phyloP scores from a whole-genome alignment of 1,140 invertebrate species.

The Sinonovacula constricta region DNA sequence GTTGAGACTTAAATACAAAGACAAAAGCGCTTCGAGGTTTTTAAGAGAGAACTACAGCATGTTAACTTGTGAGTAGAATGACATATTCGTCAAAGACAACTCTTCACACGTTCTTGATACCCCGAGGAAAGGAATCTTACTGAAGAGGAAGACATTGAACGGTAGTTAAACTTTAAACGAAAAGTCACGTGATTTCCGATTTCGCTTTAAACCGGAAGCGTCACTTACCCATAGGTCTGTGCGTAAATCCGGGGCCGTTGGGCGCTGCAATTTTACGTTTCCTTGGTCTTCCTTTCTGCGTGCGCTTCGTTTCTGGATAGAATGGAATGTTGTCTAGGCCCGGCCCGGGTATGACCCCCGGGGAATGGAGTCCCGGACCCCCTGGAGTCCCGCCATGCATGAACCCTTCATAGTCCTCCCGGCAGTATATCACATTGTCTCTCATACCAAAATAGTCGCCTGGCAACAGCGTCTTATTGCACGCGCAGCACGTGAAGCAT shows the following conservation, averaged over 20 bases:
- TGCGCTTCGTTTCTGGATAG: conserved; percentile 83
- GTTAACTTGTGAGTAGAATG: too few relatives aligned
- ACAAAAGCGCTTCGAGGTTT: too few relatives aligned
- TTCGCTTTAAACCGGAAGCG: not conserved
- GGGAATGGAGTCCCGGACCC: conserved; percentile 16
- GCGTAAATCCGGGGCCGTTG: conserved; percentile 56
- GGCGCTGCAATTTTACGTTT: conserved; percentile 85
- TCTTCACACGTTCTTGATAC: too few relatives aligned
- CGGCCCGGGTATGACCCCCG: conserved; percentile 26
- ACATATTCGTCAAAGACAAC: too few relatives aligned
- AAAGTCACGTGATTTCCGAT: not conserved
- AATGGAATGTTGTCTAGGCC: conserved; percentile 64
- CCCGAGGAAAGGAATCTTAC: too few relatives aligned
- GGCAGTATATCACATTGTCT: conserved; percentile 78
- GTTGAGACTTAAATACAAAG: too few relatives aligned
- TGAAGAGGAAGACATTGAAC: too few relatives aligned
- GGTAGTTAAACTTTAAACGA: too few relatives aligned
- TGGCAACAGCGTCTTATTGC: conserved; percentile 82
- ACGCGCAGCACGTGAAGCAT: conserved; percentile 79
- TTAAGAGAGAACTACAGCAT: too few relatives aligned
- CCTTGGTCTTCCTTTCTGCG: conserved; percentile 89
- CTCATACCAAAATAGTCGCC: conserved; percentile 89
- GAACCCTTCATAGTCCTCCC: conserved; percentile 74
- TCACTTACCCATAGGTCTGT: conserved; percentile 53
- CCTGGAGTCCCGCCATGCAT: conserved; percentile 33